Evolutionary conservation across 2,113 vertebrate species (phyloP), one percentile per base, ranked within the genome.

Genomic region (Epinephelus lanceolatus): DNA sequence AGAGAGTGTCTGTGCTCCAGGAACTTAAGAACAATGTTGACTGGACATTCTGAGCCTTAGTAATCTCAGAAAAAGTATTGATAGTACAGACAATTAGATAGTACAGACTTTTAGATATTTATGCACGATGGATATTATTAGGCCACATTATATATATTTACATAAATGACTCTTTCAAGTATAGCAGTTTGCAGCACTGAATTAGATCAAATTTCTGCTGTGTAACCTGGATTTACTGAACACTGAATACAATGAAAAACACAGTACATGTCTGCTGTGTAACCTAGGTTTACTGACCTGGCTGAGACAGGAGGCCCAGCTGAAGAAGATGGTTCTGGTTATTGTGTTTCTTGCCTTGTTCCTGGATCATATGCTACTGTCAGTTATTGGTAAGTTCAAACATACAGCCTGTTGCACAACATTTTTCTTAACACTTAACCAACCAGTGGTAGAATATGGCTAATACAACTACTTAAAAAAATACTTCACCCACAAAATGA

Each of bases 311-410:
- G 75, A 77, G 25, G 40, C 12, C 18, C 75, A 59, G 52, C 75
- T 57, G 40, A 68, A 57, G 40, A 77, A 49, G 52, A 77, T 57
- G 75, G 65, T 33, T 25, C 33, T 67, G 23, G 18, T 57, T 10
- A 6, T 77, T 11, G 75, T 77, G 13, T 77, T 77, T 2, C 56
- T 77, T 0, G 52, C 75, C 51, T 21, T 77, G 62, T 77, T 77
- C 23, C n/a, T 77, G 75, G 75, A 77, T 67, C 2, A 67, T 12
- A 77, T 77, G 75, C 52, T 77, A 4, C 51, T 77, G 15, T 67
- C 75, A 8, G 75, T 77, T 23, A 52, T 77, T 21, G 75, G 75
- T 77, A 67, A 3, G 75, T 65, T 66, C 47, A n/a, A 6, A 71
- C 67, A 69, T 21, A 45, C 37, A 23, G n/a, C 40, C 8, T 45